Conservation (phyloP, 2,888 invertebrate genomes). For the Siphlonurus alternatus region DNA sequence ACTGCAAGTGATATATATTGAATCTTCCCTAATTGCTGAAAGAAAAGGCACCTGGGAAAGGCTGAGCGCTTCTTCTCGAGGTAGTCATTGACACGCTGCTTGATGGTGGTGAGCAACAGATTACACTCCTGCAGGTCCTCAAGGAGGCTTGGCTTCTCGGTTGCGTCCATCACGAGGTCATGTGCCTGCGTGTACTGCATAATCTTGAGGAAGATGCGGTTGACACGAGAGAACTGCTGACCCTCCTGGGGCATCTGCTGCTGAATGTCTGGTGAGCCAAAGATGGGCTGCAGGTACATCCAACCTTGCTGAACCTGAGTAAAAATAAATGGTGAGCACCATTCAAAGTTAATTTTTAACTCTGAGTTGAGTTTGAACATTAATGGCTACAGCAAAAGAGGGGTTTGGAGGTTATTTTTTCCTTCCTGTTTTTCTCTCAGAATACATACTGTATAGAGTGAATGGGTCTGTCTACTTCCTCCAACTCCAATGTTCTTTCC, state of each 20-base stretch:
- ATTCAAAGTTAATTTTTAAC: constrained; percentile 2
- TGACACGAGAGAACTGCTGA: constrained; percentile 79
- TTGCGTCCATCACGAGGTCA: constrained; percentile 49
- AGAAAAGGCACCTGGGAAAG: constrained; percentile 56
- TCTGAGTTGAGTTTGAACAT: no score
- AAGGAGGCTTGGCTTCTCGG: constrained; percentile 55
- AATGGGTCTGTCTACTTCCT: no score
- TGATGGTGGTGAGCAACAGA: constrained; percentile 66
- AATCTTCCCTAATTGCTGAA: no score
- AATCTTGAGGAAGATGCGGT: constrained; percentile 69
- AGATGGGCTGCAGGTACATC: constrained; percentile 95
- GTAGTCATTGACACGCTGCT: constrained; percentile 83
- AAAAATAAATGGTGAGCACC: constrained; percentile 8
- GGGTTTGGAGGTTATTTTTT: no score
- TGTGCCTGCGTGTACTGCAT: constrained; percentile 53
- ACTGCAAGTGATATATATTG: not conserved
- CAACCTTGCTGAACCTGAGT: constrained; percentile 70
- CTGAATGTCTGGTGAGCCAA: constrained; percentile 94
- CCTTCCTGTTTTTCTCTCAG: no score
- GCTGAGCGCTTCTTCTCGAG: constrained; percentile 84
- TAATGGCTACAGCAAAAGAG: no score
- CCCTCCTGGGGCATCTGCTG: constrained; percentile 95
- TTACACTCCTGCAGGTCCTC: constrained; percentile 56
- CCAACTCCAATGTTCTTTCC: no score
- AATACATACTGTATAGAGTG: no score